phyloP scores from a whole-genome alignment of 1,140 invertebrate species.

The Myzus persicae region DNA sequence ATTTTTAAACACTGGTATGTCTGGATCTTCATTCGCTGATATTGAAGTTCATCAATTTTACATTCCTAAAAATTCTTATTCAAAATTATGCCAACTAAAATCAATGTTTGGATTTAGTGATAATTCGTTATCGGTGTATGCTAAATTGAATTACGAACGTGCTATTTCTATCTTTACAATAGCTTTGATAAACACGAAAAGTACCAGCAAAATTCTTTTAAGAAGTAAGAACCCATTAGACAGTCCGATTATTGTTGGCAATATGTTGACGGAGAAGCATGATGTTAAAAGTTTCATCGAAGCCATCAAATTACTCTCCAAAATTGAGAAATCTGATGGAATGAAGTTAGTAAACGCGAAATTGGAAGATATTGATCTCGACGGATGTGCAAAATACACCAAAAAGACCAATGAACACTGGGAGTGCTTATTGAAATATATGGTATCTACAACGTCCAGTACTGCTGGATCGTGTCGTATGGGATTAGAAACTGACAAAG shows the following conservation, averaged over 20 bases:
- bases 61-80: not conserved
- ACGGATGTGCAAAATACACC: constrained; percentile 65
- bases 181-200: constrained; percentile 67
- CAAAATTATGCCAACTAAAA: not conserved
- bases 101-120: constrained; percentile 45
- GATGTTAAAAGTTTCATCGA: constrained; percentile 78
- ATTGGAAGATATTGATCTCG: constrained; percentile 64
- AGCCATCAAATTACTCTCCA: constrained; percentile 74
- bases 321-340: constrained; percentile 70
- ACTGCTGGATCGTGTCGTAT: constrained; percentile 71
- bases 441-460: constrained; percentile 78
- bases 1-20: not conserved
- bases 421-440: constrained; percentile 67
- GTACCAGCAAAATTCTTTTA: constrained; percentile 74
- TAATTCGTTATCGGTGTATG: not conserved
- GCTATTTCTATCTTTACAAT: constrained; percentile 44
- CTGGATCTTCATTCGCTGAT: not conserved
- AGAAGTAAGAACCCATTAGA: constrained; percentile 71
- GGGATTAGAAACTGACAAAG: constrained; percentile 68
- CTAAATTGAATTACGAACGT: constrained; percentile 15
- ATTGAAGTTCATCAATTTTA: constrained; percentile 32
- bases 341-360: constrained; percentile 72
- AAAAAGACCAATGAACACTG: constrained; percentile 73
- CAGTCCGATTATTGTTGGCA: constrained; percentile 81
- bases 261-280: constrained; percentile 76